Conservation (phyloP, 2,113 vertebrate species). For the Thryonomys swinderianus region DNA sequence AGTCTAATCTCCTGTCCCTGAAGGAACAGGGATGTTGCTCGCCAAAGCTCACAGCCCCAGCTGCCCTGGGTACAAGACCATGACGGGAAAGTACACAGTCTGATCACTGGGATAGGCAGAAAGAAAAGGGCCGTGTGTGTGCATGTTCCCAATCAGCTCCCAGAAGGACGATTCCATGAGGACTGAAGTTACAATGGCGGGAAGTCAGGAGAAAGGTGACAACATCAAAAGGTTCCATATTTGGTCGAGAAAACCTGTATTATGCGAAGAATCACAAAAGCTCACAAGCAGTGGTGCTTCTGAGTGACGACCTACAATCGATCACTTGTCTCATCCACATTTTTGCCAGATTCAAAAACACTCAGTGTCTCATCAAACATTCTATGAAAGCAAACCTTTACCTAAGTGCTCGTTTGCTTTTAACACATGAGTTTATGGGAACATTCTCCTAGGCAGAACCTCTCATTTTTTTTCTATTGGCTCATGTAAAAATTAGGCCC, state of each 20-base stretch:
- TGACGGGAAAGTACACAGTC: neutral
- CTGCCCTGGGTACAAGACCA: accelerated
- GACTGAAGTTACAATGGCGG: neutral
- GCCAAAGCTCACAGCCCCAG: neutral
- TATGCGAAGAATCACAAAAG: neutral
- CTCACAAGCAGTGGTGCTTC: neutral
- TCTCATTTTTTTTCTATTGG: neutral
- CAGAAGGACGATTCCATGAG: neutral
- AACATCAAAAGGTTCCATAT: too few species aligned
- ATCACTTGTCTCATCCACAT: neutral
- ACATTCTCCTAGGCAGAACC: neutral
- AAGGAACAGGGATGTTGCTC: neutral
- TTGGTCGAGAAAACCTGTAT: neutral
- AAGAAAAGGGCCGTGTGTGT: neutral
- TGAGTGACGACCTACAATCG: neutral
- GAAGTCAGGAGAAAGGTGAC: neutral
- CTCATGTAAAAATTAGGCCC: neutral
- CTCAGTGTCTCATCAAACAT: neutral
- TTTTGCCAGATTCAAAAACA: slow-evolving; percentile 5
- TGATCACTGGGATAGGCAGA: accelerated
- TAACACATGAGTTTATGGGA: neutral
- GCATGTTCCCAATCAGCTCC: neutral
- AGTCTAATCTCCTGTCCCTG: neutral
- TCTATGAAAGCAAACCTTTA: neutral
- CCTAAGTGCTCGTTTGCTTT: neutral